These are phyloP conservation scores for Marmota monax DNA, from an alignment of 2,113 vertebrate genomes.

Conservation along the genomic window DNA sequence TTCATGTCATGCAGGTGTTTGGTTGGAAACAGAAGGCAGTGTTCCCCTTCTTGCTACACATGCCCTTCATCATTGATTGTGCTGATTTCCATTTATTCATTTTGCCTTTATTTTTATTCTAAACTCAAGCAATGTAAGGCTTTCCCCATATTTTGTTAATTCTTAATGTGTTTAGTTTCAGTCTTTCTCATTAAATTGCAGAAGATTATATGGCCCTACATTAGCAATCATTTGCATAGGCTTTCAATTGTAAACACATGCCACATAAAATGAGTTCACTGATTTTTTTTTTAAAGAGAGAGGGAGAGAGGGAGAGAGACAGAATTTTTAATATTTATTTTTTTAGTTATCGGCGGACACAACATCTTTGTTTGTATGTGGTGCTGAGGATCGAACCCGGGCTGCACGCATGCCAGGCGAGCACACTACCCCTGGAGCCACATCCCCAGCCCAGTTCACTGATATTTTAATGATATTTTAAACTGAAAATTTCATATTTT, in stretches of 20 bases:
- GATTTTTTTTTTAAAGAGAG: no score
- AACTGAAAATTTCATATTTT: not conserved
- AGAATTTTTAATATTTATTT: no score
- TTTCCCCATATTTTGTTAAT: not conserved
- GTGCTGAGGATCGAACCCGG: no score
- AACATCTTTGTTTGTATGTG: no score
- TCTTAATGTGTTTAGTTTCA: not conserved
- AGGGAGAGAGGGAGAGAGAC: no score
- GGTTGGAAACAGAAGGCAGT: not conserved
- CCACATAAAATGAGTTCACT: not conserved
- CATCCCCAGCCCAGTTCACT: not conserved
- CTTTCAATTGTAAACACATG: not conserved
- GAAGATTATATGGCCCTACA: rapidly evolving
- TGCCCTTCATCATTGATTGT: not conserved
- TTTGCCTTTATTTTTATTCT: not conserved
- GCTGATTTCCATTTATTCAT: not conserved
- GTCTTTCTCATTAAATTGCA: not conserved
- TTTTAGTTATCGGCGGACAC: no score
- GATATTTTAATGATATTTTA: not conserved
- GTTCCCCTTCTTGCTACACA: not conserved
- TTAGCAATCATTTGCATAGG: not conserved
- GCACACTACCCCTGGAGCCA: no score
- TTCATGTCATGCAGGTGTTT: not conserved
- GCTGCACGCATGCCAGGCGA: no score
- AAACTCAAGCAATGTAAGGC: not conserved